Conservation (phyloP, 2,888 invertebrate species). For the Uropetala carovei region DNA sequence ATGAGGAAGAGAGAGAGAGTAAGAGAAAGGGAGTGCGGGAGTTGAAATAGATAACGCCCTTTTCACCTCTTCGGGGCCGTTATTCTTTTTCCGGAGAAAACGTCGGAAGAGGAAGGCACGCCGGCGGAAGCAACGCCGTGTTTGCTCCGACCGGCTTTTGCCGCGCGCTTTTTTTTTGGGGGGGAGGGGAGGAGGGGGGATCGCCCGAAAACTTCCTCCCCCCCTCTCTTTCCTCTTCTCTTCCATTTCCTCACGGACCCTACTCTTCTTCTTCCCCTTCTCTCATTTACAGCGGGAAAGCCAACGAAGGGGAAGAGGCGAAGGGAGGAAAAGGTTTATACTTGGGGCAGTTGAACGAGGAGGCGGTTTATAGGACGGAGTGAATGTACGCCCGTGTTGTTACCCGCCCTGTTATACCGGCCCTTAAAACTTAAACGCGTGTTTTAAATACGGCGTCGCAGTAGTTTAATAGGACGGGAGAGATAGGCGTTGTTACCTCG, state of each 20-base stretch:
- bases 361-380: not conserved
- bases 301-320: not conserved
- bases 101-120: conserved; percentile 42
- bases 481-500: too few relatives aligned
- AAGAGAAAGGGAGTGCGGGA: not conserved
- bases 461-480: too few relatives aligned
- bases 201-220: not conserved
- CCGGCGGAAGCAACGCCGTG: conserved; percentile 55
- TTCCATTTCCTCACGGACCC: not conserved
- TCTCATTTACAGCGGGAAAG: not conserved
- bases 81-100: conserved; percentile 40
- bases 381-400: not conserved
- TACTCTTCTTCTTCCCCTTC: not conserved
- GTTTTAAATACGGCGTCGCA: too few relatives aligned
- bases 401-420: too few relatives aligned
- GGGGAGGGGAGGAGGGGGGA: too few relatives aligned
- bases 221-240: not conserved
- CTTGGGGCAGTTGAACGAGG: not conserved
- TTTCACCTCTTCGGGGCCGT: conserved; percentile 22
- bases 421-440: too few relatives aligned
- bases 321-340: not conserved
- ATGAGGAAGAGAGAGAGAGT: not conserved
- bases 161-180: conserved; percentile 24
- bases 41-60: conserved; percentile 46
- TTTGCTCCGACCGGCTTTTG: not conserved